Base-by-base conservation (phyloP, 1,140 invertebrate genomes). In the Hyposmocoma kahamanoa region DNA sequence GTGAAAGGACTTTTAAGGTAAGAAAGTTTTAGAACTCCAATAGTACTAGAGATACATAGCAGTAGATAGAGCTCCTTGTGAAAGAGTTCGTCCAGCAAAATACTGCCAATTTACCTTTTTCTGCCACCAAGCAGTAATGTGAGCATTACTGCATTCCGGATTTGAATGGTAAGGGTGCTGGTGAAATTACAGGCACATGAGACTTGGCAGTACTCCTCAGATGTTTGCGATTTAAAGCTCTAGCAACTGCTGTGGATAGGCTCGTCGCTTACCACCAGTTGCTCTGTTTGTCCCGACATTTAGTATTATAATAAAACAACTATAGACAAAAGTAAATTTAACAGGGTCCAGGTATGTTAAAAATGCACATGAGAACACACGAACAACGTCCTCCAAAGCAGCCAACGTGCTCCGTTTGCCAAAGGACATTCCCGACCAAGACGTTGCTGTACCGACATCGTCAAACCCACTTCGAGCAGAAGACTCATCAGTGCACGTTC, bases 291-390 rank as follows among this genome's bases (percentile, higher is more conserved):
- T 55, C 15, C 21, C 38, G 22, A 26, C 5, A 26, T 26, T 26
- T 26, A 6, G 24, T 26, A 26, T 26, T 6, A 6, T 26, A 6
- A 26, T n/a, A 26, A 26, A 26, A 26, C 11, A 6, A 26, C 24
- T 5, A 11, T 6, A 26, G 11, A 26, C 24, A 26, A 5, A 6
- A 26, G 11, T 6, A 26, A 5, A 26, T 26, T 26, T 26, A 11
- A 26, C 83, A 89, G 80, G 89, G 89, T 17, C 89, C 88, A 3
- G 89, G 88, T 5, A 90, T 90, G 88, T 56, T 90, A 19, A 87
- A 88, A 53, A 88, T 90, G 88, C 89, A 90, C 61, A 89, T 89
- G 88, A 85, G 88, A 4, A 89, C 88, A 0, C 89, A 90, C 72
- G 88, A 90, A 52, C 71, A 85, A 44, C 62, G 87, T 0, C 87